Evolutionary conservation across 2,888 invertebrate species (phyloP).

Genomic region (Hirtodrosophila duncani): DNA sequence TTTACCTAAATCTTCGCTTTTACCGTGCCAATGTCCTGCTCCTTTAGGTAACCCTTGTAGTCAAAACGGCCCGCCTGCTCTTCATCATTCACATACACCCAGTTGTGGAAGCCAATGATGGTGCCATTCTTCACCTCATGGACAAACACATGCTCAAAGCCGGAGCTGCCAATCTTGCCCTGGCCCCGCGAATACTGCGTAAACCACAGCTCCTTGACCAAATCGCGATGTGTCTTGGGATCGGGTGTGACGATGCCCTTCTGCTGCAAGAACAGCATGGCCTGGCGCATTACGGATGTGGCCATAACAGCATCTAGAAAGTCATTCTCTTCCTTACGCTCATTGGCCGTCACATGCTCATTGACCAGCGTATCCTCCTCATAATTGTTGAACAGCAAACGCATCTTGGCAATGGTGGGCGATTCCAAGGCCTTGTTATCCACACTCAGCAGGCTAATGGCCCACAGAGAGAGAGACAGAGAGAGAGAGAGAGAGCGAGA

Average conservation of each 20-base stretch:
- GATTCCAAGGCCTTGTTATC: conserved; percentile 80
- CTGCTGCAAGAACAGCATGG: conserved; percentile 79
- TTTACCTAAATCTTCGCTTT: too few species aligned
- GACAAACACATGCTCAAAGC: conserved; percentile 95
- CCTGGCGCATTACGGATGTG: conserved; percentile 87
- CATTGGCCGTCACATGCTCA: conserved; percentile 87
- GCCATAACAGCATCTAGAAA: conserved; percentile 88
- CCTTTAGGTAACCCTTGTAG: conserved; percentile 89
- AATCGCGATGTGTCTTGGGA: conserved; percentile 85
- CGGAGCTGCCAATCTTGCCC: conserved; percentile 90
- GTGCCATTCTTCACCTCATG: conserved; percentile 89
- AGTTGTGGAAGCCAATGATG: conserved; percentile 92
- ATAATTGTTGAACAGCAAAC: conserved; percentile 90
- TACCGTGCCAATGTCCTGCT: conserved; percentile 85
- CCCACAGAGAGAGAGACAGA: too few species aligned
- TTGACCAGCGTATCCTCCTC: conserved; percentile 85
- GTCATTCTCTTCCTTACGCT: conserved; percentile 87
- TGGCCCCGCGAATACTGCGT: conserved; percentile 89
- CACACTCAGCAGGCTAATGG: conserved; percentile 85
- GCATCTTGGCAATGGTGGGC: conserved; percentile 86
- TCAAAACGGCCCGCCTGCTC: conserved; percentile 85
- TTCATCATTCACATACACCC: conserved; percentile 90
- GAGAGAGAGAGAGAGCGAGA: too few species aligned
- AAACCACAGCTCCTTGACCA: conserved; percentile 88
- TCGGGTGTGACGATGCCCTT: conserved; percentile 83